These are phyloP conservation scores for Arge pagana DNA, from an alignment of 2,888 invertebrate genomes.

Conservation along the genomic window DNA sequence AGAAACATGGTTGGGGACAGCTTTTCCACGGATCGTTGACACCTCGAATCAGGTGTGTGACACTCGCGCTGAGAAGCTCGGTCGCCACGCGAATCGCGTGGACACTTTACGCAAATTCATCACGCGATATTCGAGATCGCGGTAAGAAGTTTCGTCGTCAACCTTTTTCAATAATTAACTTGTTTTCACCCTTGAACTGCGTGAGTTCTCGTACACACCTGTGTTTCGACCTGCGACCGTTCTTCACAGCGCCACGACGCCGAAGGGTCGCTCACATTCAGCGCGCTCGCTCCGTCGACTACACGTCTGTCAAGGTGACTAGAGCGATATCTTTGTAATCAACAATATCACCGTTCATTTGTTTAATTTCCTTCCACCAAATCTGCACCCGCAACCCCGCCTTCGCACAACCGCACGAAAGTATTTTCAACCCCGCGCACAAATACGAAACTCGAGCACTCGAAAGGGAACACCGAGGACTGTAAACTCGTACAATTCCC, in stretches of 20 bases:
- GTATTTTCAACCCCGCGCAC: too few species aligned
- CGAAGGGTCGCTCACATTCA: conserved; percentile 4
- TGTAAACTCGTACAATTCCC: too few species aligned
- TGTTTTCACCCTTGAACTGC: conserved; percentile 3
- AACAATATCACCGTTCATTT: too few species aligned
- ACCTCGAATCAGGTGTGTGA: background rate
- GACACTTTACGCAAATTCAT: background rate
- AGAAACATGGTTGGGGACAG: background rate
- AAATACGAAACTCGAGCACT: too few species aligned
- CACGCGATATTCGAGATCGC: too few species aligned
- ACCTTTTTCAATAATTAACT: too few species aligned
- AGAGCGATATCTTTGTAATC: background rate
- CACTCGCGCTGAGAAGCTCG: background rate
- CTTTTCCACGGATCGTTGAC: background rate
- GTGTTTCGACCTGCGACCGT: conserved; percentile 10
- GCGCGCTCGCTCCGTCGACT: conserved; percentile 17
- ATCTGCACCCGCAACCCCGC: too few species aligned
- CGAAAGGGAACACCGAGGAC: too few species aligned
- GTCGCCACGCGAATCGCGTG: background rate
- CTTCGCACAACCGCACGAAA: too few species aligned
- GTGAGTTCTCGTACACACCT: conserved; percentile 1
- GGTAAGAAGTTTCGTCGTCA: too few species aligned
- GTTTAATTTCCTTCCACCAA: too few species aligned
- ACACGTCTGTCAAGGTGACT: conserved; percentile 20
- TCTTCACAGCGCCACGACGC: conserved; percentile 13